Evolutionary conservation across 2,888 invertebrate species (phyloP).

Genomic region (Laothoe populi): DNA sequence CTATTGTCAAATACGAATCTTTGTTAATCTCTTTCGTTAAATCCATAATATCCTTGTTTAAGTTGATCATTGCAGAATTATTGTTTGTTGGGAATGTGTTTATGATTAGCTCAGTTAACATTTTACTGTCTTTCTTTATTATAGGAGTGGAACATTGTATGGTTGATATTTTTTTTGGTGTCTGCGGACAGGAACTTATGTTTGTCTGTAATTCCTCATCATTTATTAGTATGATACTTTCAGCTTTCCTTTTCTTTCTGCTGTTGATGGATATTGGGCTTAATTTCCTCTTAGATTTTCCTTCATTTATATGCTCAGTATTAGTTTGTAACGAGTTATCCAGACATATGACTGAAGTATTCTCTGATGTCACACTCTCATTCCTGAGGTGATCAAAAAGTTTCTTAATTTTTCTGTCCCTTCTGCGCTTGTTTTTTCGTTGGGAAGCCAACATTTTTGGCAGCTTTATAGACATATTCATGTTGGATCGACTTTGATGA

Average conservation of each 20-base stretch:
- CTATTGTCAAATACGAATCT: constrained; percentile 69
- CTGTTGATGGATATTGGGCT: background rate
- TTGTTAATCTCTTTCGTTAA: constrained; percentile 60
- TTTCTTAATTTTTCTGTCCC: constrained; percentile 40
- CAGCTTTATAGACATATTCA: constrained; percentile 37
- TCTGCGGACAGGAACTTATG: constrained; percentile 34
- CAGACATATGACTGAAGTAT: background rate
- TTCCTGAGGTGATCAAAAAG: constrained; percentile 47
- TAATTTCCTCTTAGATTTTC: background rate
- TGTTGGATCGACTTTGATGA: constrained; percentile 36
- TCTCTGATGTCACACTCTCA: constrained; percentile 31
- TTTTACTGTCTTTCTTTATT: constrained; percentile 31
- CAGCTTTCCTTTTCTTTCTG: background rate
- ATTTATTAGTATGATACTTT: constrained; percentile 41
- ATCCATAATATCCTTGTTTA: constrained; percentile 47
- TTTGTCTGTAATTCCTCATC: constrained; percentile 49
- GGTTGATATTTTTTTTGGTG: constrained; percentile 41
- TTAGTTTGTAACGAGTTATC: background rate
- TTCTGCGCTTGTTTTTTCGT: constrained; percentile 36
- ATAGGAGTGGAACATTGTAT: constrained; percentile 64
- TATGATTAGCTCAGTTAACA: constrained; percentile 34
- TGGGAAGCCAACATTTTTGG: constrained; percentile 37
- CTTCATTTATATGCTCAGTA: background rate
- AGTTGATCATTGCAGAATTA: constrained; percentile 38
- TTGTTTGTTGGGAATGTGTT: constrained; percentile 38